A percentile compares a stretch with the other conserved stretches of the same genome.
Evolutionary conservation across 1,140 invertebrate genomes (phyloP).

Genomic region (Anadara kagoshimensis): DNA sequence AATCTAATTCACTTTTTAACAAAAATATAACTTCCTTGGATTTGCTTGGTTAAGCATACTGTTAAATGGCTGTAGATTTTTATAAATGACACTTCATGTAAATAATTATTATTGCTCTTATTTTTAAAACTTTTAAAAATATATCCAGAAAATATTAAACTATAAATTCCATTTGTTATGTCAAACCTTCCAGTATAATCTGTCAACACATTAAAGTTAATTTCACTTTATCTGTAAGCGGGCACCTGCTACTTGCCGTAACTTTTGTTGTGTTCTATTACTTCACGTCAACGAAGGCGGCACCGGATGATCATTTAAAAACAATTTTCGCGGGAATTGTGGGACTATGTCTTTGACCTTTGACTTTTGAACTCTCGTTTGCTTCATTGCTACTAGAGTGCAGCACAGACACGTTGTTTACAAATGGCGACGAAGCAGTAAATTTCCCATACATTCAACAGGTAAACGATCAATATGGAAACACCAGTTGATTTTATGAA

Average conservation of each 20-base stretch:
- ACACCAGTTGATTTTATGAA: constrained; percentile 6
- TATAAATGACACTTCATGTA: too few relatives aligned
- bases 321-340: constrained; percentile 38
- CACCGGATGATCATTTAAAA: constrained; percentile 15
- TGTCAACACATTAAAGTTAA: too few relatives aligned
- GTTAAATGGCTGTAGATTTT: too few relatives aligned
- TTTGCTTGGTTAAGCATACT: background rate
- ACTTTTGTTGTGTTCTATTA: background rate
- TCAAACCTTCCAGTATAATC: too few relatives aligned
- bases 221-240: background rate
- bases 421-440: constrained; percentile 38
- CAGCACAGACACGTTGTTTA: constrained; percentile 40
- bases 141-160: too few relatives aligned
- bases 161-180: too few relatives aligned
- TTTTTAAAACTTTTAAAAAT: too few relatives aligned
- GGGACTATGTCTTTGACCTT: constrained; percentile 30
- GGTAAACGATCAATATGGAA: constrained; percentile 22
- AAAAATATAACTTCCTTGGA: background rate
- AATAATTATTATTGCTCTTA: too few relatives aligned
- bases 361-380: constrained; percentile 22
- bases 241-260: background rate
- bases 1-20: background rate
- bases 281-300: constrained; percentile 8
- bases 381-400: constrained; percentile 17
- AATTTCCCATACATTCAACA: constrained; percentile 19